phyloP scores from a whole-genome alignment of 2,888 invertebrate genomes.

The Helobdella robusta region DNA sequence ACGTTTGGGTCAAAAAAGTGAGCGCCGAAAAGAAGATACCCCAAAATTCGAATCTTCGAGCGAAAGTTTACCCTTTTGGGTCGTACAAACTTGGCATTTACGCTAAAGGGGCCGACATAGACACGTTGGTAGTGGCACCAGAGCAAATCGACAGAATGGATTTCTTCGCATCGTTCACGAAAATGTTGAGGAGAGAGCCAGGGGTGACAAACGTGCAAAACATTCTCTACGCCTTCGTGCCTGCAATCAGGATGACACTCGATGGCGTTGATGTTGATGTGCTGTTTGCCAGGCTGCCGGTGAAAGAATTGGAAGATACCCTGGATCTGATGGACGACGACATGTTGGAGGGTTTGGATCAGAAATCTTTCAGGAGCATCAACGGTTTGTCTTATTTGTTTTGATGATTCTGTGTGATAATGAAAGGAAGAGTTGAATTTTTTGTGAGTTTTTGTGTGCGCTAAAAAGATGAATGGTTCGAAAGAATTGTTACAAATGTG shows the following conservation, averaged over 20 bases:
- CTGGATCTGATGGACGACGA: conserved; percentile 71
- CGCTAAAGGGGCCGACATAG: conserved; percentile 92
- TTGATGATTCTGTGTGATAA: too few species aligned
- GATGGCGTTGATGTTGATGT: conserved; percentile 95
- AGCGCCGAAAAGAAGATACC: conserved; percentile 67
- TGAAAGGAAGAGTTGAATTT: too few species aligned
- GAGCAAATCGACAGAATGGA: conserved; percentile 84
- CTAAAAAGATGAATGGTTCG: too few species aligned
- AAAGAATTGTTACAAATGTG: too few species aligned
- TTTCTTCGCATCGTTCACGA: conserved; percentile 90
- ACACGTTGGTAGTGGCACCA: conserved; percentile 93
- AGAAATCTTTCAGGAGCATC: conserved; percentile 86
- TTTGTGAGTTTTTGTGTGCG: too few species aligned
- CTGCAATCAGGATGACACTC: conserved; percentile 97
- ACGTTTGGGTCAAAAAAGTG: not conserved
- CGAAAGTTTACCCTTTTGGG: conserved; percentile 98
- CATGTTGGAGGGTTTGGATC: conserved; percentile 83
- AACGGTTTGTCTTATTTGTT: too few species aligned
- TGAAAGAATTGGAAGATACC: conserved; percentile 86
- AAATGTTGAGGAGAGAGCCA: conserved; percentile 72
- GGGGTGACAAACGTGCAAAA: conserved; percentile 70
- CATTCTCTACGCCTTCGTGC: conserved; percentile 96
- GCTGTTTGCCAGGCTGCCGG: conserved; percentile 83
- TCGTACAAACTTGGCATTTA: conserved; percentile 85
- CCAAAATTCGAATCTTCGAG: conserved; percentile 72